Conservation (phyloP, 2,888 invertebrate genomes). For the Andrena bicolor region DNA sequence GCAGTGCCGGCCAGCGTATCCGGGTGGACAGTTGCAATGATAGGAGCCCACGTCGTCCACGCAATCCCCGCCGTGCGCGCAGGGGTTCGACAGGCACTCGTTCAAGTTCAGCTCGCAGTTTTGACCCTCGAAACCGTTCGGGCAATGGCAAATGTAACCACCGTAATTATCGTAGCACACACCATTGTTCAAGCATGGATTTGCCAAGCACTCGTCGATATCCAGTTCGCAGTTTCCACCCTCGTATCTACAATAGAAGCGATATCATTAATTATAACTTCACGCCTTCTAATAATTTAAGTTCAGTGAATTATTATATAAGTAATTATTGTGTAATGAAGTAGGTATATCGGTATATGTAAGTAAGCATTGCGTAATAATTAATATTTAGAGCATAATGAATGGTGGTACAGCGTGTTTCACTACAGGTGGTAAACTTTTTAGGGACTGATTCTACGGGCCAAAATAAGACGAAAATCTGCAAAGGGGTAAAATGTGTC, state of each 20-base stretch:
- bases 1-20: slow-evolving; percentile 87
- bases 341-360: too few relatives aligned
- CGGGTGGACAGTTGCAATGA: slow-evolving; percentile 87
- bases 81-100: slow-evolving; percentile 88
- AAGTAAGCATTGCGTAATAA: too few relatives aligned
- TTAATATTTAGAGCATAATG: too few relatives aligned
- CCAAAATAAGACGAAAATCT: too few relatives aligned
- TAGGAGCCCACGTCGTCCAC: slow-evolving; percentile 87
- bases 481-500: too few relatives aligned
- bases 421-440: too few relatives aligned
- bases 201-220: slow-evolving; percentile 91
- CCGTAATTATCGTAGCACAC: slow-evolving; percentile 94
- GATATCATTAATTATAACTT: neutral
- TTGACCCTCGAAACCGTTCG: slow-evolving; percentile 91
- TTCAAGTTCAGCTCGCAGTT: slow-evolving; percentile 89
- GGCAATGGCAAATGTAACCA: slow-evolving; percentile 92
- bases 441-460: too few relatives aligned
- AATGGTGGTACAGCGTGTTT: too few relatives aligned
- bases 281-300: too few relatives aligned
- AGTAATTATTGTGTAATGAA: too few relatives aligned
- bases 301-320: too few relatives aligned
- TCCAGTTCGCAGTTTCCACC: slow-evolving; percentile 91
- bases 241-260: slow-evolving; percentile 87
- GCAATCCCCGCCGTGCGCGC: slow-evolving; percentile 88
- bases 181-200: slow-evolving; percentile 91